A percentile compares a stretch with the other conserved stretches of the same genome.
phyloP scores from a whole-genome alignment of 2,888 invertebrate species.

The Ernsta delagoae region DNA sequence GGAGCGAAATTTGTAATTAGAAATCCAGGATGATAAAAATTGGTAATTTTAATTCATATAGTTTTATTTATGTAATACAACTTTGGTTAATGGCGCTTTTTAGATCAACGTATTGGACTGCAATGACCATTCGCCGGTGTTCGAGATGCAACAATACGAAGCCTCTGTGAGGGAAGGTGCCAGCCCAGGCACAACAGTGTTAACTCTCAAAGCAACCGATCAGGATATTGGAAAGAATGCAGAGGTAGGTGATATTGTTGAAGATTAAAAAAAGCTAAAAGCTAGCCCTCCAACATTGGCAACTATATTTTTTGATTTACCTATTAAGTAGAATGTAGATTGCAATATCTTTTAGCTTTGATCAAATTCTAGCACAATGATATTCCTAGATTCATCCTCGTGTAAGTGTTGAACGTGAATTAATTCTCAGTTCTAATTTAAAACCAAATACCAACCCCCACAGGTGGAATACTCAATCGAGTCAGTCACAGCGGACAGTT shows the following conservation, averaged over 20 bases:
- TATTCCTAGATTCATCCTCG: neutral
- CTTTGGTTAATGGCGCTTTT: neutral
- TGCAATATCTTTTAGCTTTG: too few relatives aligned
- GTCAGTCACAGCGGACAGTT: slow-evolving; percentile 85
- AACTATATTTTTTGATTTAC: too few relatives aligned
- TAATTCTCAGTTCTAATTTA: too few relatives aligned
- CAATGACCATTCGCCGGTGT: slow-evolving; percentile 97
- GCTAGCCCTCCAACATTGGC: too few relatives aligned
- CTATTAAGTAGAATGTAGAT: too few relatives aligned
- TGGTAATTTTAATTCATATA: neutral
- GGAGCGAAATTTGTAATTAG: too few relatives aligned
- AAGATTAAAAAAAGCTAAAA: too few relatives aligned
- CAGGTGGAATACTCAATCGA: slow-evolving; percentile 91
- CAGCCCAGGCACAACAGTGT: slow-evolving; percentile 93
- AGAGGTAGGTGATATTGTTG: slow-evolving; percentile 81
- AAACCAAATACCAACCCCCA: too few relatives aligned
- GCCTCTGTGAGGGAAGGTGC: slow-evolving; percentile 95
- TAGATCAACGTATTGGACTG: slow-evolving; percentile 96
- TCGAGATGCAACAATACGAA: slow-evolving; percentile 96
- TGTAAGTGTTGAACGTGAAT: neutral
- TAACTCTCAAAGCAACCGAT: slow-evolving; percentile 96
- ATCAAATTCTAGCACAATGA: too few relatives aligned
- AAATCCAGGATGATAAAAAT: too few relatives aligned
- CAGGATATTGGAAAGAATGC: slow-evolving; percentile 96
- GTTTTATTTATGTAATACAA: neutral